Conservation (phyloP, 1,140 invertebrate species). For the Zaprionus taronus region DNA sequence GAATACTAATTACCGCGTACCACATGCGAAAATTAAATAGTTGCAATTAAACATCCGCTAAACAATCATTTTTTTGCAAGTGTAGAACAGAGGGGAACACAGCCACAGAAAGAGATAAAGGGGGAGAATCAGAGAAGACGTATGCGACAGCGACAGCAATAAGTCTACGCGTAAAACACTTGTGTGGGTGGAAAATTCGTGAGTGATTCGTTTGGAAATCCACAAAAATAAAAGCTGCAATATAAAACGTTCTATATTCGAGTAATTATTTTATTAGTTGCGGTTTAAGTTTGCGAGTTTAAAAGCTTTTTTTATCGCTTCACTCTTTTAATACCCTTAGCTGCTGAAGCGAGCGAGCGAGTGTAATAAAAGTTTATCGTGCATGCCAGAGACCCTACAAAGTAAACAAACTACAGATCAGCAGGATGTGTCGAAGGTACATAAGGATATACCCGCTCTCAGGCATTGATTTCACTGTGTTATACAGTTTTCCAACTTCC, state of each 20-base stretch:
- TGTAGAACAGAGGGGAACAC: neutral
- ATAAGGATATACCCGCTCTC: too few relatives aligned
- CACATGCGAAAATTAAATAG: constrained; percentile 82
- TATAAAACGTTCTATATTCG: neutral
- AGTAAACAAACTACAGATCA: neutral
- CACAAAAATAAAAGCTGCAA: neutral
- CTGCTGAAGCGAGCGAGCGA: neutral
- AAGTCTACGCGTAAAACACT: neutral
- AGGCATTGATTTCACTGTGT: neutral
- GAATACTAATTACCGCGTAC: constrained; percentile 44
- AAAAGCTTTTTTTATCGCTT: constrained; percentile 6
- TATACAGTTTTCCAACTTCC: neutral
- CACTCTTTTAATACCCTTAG: constrained; percentile 7
- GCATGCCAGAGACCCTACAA: neutral
- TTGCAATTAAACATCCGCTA: constrained; percentile 84
- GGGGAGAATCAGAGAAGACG: neutral
- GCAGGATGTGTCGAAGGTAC: neutral
- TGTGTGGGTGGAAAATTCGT: neutral
- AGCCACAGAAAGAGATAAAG: neutral
- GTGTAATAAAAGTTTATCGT: constrained; percentile 4
- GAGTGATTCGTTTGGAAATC: neutral
- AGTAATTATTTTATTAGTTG: constrained; percentile 10
- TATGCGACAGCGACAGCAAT: constrained; percentile 6
- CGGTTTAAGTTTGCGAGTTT: constrained; percentile 1
- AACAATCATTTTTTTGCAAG: constrained; percentile 75